Percentiles rank a stretch among this genome's conserved stretches.
These are phyloP conservation scores for Xylota sylvarum DNA, from an alignment of 2,888 invertebrate genomes.

Conservation along the genomic window DNA sequence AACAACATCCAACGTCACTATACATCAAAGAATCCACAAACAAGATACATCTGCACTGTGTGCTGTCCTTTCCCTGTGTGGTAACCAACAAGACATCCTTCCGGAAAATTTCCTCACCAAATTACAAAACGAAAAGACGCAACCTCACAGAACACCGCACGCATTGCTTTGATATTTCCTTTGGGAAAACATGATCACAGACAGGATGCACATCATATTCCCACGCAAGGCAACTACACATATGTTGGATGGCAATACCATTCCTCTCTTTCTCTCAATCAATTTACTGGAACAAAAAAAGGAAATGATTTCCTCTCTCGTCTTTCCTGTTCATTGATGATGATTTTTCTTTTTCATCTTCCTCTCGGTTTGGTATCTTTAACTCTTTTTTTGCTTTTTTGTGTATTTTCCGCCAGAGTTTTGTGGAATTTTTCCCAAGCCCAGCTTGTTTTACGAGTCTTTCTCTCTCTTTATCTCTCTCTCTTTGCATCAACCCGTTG, in stretches of 20 bases:
- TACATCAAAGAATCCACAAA: slow-evolving; percentile 48
- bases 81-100: slow-evolving; percentile 43
- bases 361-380: neutral
- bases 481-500: slow-evolving; percentile 25
- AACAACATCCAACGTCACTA: slow-evolving; percentile 38
- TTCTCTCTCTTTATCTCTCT: slow-evolving; percentile 10
- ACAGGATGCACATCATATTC: slow-evolving; percentile 71
- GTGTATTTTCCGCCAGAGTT: neutral
- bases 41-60: slow-evolving; percentile 30
- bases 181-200: slow-evolving; percentile 59
- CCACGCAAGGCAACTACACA: slow-evolving; percentile 56
- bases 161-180: slow-evolving; percentile 39
- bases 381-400: neutral
- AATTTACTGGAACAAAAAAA: slow-evolving; percentile 55
- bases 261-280: slow-evolving; percentile 37
- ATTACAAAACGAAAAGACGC: slow-evolving; percentile 8
- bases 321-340: slow-evolving; percentile 44
- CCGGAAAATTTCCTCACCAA: slow-evolving; percentile 57
- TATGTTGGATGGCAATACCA: slow-evolving; percentile 33
- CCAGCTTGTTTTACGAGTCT: slow-evolving; percentile 13
- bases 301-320: slow-evolving; percentile 39
- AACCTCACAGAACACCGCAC: slow-evolving; percentile 8
- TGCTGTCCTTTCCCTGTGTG: slow-evolving; percentile 16
- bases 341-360: slow-evolving; percentile 33
- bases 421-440: slow-evolving; percentile 38